Evolutionary conservation across 2,113 vertebrate species (phyloP).

Genomic region (Crotalus horridus): DNA sequence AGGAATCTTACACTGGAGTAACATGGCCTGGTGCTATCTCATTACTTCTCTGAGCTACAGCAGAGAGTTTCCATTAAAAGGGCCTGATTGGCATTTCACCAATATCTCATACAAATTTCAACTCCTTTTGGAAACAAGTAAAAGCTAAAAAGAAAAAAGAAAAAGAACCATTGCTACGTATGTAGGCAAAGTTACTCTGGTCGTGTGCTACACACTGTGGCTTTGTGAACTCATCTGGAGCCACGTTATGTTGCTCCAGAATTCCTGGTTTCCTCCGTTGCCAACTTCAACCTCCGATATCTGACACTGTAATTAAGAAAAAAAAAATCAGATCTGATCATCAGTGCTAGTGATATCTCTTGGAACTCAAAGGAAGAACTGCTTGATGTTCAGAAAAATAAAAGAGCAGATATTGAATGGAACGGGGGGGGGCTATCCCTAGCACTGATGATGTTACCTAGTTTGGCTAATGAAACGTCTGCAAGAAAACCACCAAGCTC

Average conservation of each 20-base stretch:
- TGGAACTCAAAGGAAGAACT: too few relatives aligned
- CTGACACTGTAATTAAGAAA: not conserved
- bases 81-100: not conserved
- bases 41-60: not conserved
- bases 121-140: not conserved
- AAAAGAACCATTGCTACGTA: not conserved
- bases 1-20: not conserved
- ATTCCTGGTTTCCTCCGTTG: not conserved
- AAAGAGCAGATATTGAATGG: too few relatives aligned
- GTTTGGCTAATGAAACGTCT: too few relatives aligned
- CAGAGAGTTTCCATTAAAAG: not conserved
- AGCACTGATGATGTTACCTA: too few relatives aligned
- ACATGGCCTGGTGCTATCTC: not conserved
- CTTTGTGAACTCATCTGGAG: not conserved
- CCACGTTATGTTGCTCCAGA: not conserved
- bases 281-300: not conserved
- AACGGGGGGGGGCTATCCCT: too few relatives aligned
- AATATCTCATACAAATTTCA: not conserved
- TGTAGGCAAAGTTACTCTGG: not conserved
- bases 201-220: not conserved
- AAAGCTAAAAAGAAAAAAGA: not conserved
- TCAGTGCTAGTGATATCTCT: too few relatives aligned
- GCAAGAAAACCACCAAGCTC: too few relatives aligned
- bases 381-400: too few relatives aligned
- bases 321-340: too few relatives aligned